These are phyloP conservation scores for Oreamnos americanus DNA, from an alignment of 2,113 vertebrate species.

Conservation along the genomic window DNA sequence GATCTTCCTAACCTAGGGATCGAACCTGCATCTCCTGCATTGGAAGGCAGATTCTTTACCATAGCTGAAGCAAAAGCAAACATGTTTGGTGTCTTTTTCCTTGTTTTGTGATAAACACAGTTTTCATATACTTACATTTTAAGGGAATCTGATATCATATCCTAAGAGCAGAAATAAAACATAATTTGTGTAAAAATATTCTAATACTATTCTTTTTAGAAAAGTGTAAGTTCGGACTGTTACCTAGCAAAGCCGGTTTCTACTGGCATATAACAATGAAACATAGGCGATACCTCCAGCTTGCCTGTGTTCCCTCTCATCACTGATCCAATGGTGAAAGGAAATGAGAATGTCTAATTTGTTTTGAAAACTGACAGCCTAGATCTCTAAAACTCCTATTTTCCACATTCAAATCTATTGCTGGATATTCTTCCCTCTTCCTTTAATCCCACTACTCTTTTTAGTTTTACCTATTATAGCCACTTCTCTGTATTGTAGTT, in stretches of 20 bases:
- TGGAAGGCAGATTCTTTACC: not conserved
- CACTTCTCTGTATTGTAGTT: slow-evolving; percentile 31
- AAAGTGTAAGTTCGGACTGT: slow-evolving; percentile 25
- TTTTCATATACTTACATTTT: not conserved
- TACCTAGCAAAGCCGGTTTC: not conserved
- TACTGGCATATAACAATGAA: slow-evolving; percentile 45
- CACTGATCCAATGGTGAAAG: not conserved
- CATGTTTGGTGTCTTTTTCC: not conserved
- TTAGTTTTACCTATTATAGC: slow-evolving; percentile 19
- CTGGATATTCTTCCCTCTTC: not conserved
- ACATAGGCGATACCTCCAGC: not conserved
- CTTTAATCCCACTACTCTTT: not conserved
- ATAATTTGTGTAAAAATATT: not conserved
- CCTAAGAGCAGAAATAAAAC: not conserved
- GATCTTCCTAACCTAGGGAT: not conserved
- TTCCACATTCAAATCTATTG: not conserved
- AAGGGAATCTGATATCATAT: not conserved
- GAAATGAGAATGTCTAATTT: not conserved
- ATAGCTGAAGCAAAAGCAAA: not conserved
- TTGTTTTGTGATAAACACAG: not conserved
- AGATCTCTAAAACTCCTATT: not conserved
- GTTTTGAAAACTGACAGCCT: not conserved
- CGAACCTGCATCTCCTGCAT: not conserved
- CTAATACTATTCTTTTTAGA: not conserved
- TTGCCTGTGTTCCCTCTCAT: not conserved